These are phyloP conservation scores for Nibea coibor DNA, from an alignment of 2,113 vertebrate species.

Conservation along the genomic window DNA sequence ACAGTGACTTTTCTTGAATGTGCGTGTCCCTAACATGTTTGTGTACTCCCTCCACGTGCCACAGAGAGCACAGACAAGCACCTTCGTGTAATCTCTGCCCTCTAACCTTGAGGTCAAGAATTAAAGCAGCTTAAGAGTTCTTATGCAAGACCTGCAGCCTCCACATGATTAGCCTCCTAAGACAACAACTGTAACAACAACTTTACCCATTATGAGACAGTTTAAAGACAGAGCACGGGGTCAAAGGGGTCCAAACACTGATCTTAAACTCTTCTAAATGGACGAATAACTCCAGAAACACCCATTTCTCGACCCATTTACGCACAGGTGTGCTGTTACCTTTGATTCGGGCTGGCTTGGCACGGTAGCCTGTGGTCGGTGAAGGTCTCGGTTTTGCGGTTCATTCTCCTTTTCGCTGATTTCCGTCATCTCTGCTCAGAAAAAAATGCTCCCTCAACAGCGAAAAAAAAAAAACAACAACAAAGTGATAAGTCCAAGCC, in stretches of 20 bases:
- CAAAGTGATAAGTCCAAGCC: constrained; percentile 24
- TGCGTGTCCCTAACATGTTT: background rate
- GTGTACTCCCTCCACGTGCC: background rate
- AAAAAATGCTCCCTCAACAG: constrained; percentile 3
- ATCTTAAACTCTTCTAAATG: background rate
- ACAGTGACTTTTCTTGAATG: background rate
- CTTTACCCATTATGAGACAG: background rate
- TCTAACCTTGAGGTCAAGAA: constrained; percentile 48
- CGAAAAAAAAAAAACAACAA: background rate
- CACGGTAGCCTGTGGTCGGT: constrained; percentile 76
- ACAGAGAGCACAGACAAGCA: background rate
- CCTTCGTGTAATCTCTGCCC: constrained; percentile 52
- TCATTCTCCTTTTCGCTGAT: constrained; percentile 90
- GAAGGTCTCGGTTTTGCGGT: constrained; percentile 82
- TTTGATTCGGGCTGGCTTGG: constrained; percentile 85
- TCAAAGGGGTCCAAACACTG: background rate
- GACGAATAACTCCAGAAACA: too few relatives aligned
- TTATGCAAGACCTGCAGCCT: constrained; percentile 62
- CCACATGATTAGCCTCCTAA: constrained; percentile 39
- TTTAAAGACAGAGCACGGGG: background rate
- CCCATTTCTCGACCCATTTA: background rate
- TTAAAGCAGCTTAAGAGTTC: constrained; percentile 65
- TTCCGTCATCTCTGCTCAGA: constrained; percentile 84
- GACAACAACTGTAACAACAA: background rate
- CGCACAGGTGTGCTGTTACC: constrained; percentile 77